phyloP scores from a whole-genome alignment of 2,888 invertebrate genomes.

The Lypha dubia region DNA sequence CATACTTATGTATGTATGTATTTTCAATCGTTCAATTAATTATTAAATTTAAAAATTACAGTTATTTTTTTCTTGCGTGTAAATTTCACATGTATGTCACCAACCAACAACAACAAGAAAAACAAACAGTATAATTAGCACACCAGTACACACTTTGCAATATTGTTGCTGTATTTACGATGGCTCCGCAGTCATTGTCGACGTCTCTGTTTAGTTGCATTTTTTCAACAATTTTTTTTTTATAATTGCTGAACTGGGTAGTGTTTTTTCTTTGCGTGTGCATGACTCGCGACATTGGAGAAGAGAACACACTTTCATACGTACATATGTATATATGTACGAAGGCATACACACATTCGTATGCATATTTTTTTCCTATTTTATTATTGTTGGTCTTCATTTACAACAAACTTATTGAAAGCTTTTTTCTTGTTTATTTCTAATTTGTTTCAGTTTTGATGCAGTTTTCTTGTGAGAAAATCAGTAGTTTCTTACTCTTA shows the following conservation, averaged over 20 bases:
- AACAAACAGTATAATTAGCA: conserved; percentile 7
- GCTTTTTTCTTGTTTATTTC: conserved; percentile 54
- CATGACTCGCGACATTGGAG: conserved; percentile 69
- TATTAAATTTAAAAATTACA: background rate
- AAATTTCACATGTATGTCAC: conserved; percentile 76
- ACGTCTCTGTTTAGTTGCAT: conserved; percentile 9
- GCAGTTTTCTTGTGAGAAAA: conserved; percentile 60
- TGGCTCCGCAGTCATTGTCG: conserved; percentile 1
- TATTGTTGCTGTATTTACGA: conserved; percentile 15
- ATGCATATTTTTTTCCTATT: conserved; percentile 21
- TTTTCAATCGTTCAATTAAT: too few species aligned
- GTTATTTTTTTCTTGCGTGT: conserved; percentile 20
- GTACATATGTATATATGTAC: background rate
- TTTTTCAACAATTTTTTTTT: conserved; percentile 52
- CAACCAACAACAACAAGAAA: conserved; percentile 38
- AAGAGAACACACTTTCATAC: conserved; percentile 45
- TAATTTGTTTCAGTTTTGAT: conserved; percentile 40
- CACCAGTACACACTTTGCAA: conserved; percentile 15
- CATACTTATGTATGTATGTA: too few species aligned
- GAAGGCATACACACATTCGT: background rate
- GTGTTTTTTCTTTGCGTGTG: conserved; percentile 58
- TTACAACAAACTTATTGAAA: conserved; percentile 52
- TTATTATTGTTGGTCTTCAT: conserved; percentile 43
- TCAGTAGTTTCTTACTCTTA: conserved; percentile 24
- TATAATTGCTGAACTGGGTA: conserved; percentile 35